These are phyloP conservation scores for Pheosia gnoma DNA, from an alignment of 2,888 invertebrate species.

Conservation along the genomic window DNA sequence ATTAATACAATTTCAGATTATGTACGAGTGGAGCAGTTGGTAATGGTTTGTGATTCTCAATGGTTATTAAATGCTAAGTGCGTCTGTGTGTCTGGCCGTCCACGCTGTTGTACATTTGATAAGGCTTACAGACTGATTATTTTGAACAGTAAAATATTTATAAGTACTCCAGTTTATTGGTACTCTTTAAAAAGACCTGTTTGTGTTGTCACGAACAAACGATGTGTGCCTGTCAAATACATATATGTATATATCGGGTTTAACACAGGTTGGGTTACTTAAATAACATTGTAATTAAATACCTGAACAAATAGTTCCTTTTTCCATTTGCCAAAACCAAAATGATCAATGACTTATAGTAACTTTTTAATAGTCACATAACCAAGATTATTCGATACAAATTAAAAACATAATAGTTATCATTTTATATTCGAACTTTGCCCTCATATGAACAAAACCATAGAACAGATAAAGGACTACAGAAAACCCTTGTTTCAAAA, in stretches of 20 bases:
- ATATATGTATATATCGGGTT: no score
- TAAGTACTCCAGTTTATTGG: slow-evolving; percentile 2
- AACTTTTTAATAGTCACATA: no score
- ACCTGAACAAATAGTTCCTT: no score
- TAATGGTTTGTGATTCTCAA: slow-evolving; percentile 41
- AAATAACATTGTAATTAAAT: no score
- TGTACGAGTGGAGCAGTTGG: slow-evolving; percentile 31
- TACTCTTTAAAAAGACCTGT: not conserved
- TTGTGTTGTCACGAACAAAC: not conserved
- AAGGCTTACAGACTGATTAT: slow-evolving; percentile 13
- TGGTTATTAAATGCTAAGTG: slow-evolving; percentile 40
- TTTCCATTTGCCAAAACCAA: no score
- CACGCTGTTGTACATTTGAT: slow-evolving; percentile 25
- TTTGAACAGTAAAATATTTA: slow-evolving; percentile 1
- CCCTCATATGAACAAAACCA: slow-evolving; percentile 16
- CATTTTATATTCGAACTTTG: not conserved
- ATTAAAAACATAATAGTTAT: not conserved
- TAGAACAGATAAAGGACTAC: no score
- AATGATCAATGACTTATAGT: no score
- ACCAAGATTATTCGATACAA: not conserved
- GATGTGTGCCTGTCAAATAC: slow-evolving; percentile 5
- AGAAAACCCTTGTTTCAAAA: slow-evolving; percentile 17
- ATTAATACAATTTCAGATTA: slow-evolving; percentile 42
- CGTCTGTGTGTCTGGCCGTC: slow-evolving; percentile 28
- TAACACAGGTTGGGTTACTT: no score